A percentile compares a stretch with the other conserved stretches of the same genome.
Evolutionary conservation across 2,888 invertebrate species (phyloP).

Genomic region (Campoplex nolae): DNA sequence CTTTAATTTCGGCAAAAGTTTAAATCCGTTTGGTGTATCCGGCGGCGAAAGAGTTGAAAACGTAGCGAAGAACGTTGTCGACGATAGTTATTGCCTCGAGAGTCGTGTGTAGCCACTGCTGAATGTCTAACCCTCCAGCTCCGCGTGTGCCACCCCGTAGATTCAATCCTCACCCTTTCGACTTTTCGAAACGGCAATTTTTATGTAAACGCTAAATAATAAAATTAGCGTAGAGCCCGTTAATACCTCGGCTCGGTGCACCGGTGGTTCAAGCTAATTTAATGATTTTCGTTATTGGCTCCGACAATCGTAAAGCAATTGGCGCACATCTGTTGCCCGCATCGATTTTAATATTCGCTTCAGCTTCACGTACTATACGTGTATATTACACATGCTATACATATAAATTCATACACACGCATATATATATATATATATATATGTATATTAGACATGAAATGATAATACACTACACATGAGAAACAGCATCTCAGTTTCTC

Average conservation of each 20-base stretch:
- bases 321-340: constrained; percentile 82
- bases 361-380: constrained; percentile 46
- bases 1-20: constrained; percentile 51
- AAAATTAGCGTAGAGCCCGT: constrained; percentile 79
- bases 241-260: constrained; percentile 77
- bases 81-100: constrained; percentile 44
- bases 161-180: not conserved
- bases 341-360: constrained; percentile 81
- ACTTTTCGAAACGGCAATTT: constrained; percentile 70
- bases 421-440: constrained; percentile 8
- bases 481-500: constrained; percentile 28
- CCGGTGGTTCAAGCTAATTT: constrained; percentile 81
- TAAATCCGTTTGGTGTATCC: constrained; percentile 31
- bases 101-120: constrained; percentile 26
- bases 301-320: constrained; percentile 81
- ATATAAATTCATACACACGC: constrained; percentile 9
- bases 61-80: constrained; percentile 38
- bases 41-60: constrained; percentile 24
- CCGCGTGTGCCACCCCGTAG: constrained; percentile 18
- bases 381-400: constrained; percentile 39
- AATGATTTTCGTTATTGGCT: constrained; percentile 84
- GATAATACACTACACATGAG: not conserved
- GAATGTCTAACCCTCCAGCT: constrained; percentile 21
- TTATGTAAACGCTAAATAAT: constrained; percentile 79
- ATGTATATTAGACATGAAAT: not conserved